Conservation (phyloP, 2,113 vertebrate species). For the Sigmodon hispidus region DNA sequence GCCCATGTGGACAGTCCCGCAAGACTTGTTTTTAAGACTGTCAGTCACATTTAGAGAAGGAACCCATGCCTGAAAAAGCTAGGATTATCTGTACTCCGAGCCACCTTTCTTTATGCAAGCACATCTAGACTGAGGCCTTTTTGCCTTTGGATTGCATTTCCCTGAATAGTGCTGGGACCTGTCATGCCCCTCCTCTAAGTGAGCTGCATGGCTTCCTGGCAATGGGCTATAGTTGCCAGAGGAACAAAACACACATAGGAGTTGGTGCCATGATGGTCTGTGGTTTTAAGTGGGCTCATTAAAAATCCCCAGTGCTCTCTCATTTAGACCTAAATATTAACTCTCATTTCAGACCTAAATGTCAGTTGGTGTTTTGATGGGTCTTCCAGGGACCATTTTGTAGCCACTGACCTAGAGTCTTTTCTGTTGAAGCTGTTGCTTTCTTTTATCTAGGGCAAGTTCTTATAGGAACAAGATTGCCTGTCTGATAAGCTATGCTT, state of each 20-base stretch:
- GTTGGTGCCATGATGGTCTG: background rate
- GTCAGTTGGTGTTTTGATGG: slow-evolving; percentile 40
- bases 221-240: background rate
- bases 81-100: background rate
- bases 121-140: background rate
- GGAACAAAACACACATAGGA: background rate
- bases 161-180: background rate
- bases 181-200: background rate
- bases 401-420: slow-evolving; percentile 19
- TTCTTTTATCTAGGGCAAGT: slow-evolving; percentile 61
- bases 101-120: background rate
- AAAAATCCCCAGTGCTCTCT: background rate
- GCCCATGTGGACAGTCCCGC: no score
- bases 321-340: slow-evolving; percentile 53
- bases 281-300: slow-evolving; percentile 14
- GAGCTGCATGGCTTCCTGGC: background rate
- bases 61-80: background rate
- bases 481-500: slow-evolving; percentile 30
- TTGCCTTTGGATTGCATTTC: background rate
- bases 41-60: slow-evolving; percentile 17
- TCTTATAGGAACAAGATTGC: slow-evolving; percentile 54
- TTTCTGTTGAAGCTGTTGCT: slow-evolving; percentile 38
- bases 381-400: slow-evolving; percentile 44
- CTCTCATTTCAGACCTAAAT: slow-evolving; percentile 47
- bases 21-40: background rate